These are phyloP conservation scores for Sturnira hondurensis DNA, from an alignment of 2,113 vertebrate genomes.

Conservation along the genomic window DNA sequence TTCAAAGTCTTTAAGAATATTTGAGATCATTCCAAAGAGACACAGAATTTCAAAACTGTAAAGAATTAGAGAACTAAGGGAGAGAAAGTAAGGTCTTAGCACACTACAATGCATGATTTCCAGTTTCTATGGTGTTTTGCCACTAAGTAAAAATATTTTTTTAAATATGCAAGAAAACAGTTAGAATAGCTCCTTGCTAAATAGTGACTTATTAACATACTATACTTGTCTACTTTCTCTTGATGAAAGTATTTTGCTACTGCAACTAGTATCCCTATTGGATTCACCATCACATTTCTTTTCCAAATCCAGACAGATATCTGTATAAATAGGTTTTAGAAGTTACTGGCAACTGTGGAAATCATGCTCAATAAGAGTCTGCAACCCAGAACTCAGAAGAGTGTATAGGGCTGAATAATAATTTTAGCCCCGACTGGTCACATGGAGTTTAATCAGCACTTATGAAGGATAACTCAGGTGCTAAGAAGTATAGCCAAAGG, in stretches of 20 bases:
- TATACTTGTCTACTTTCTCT: background rate
- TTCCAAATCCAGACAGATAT: background rate
- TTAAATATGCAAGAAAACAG: background rate
- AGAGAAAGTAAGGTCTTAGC: background rate
- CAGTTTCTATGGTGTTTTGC: background rate
- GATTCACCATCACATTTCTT: background rate
- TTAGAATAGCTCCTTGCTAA: background rate
- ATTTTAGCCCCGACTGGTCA: background rate
- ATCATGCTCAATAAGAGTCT: background rate
- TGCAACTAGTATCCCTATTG: background rate
- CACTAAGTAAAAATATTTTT: background rate
- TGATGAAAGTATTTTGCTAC: background rate
- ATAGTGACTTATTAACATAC: background rate
- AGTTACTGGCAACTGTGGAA: background rate
- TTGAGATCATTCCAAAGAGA: background rate
- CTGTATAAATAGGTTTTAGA: background rate
- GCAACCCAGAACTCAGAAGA: background rate
- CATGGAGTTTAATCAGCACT: background rate
- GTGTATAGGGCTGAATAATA: background rate
- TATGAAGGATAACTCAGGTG: background rate
- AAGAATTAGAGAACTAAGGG: background rate
- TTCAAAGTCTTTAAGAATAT: background rate
- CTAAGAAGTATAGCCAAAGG: background rate
- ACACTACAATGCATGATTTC: background rate
- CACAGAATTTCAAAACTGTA: background rate